Conservation (phyloP, 1,140 invertebrate species). For the Coptotermes formosanus region DNA sequence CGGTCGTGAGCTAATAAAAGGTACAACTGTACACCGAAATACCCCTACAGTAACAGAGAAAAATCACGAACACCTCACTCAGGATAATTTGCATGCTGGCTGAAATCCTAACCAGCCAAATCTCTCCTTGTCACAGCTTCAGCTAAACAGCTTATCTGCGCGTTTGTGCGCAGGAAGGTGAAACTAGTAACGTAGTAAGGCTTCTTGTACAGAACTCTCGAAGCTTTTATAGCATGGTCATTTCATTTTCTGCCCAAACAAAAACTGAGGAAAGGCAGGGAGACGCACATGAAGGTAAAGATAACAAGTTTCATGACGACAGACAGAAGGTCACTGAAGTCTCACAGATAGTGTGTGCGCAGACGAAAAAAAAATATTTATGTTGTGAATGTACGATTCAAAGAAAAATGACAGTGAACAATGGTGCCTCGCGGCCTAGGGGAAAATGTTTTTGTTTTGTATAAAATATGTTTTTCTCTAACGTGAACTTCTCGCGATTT, state of each 20-base stretch:
- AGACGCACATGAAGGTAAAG: no score
- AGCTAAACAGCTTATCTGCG: no score
- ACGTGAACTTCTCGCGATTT: neutral
- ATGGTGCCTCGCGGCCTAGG: neutral
- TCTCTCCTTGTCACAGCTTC: no score
- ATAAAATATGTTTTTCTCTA: neutral
- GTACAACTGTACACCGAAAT: no score
- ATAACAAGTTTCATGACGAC: neutral
- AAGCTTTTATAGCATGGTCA: neutral
- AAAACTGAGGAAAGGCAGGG: no score
- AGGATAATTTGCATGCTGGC: no score
- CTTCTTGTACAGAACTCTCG: neutral
- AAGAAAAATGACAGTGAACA: neutral
- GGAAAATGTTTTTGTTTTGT: neutral
- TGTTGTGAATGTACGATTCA: neutral
- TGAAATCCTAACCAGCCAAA: no score
- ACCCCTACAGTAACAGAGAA: no score
- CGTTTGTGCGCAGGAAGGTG: no score
- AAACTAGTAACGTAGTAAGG: neutral
- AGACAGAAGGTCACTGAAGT: neutral
- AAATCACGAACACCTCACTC: no score
- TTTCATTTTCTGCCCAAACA: neutral
- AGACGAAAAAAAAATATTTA: neutral
- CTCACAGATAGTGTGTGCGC: neutral
- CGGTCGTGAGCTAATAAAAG: no score